Evolutionary conservation across 2,888 invertebrate genomes (phyloP), one percentile per base, ranked within the genome.

Genomic region (Drosophila quinaria): DNA sequence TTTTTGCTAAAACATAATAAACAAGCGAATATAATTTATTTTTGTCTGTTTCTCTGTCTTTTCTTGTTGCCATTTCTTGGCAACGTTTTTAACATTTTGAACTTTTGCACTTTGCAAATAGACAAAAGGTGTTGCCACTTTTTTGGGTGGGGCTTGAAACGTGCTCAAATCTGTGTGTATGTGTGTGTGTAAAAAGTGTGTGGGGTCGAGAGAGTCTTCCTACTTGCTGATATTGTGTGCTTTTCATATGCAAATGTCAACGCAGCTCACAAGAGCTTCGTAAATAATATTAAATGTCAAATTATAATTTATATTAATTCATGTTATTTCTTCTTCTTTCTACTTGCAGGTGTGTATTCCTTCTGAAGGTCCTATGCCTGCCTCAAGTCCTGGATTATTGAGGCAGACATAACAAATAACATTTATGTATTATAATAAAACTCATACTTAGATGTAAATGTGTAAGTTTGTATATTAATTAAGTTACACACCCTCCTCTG

Each of bases 361-460:
- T 64, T 1, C 39, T 15, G 33, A 44, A 29, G 39, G 29, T 62
- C 35, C 74, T 59, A 71, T 87, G 87, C 70, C 88, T 87, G 87
- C 89, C 87, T 87, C 87, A 87, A 87, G 89, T 87, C 87, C 87
- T 89, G 87, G 87, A 87, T 89, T 87, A 87, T 87, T 87, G 87
- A 89, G 87, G 83, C 87, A 81, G 88, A 69, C 81, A 79, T 74
- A 52, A 49, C 22, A 59, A 17, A 33, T 11, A 37, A 41, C 19
- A 44, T 15, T 19, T 29, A 19, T 55, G 13, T 22, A 51, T 11
- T 67, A 54, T 42, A 13, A n/a, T 17, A 11, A 13, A 25, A 29
- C 11, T 47, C n/a, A 42, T 10, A 64, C 42, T 49, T 31, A 55
- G n/a, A 41, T 54, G 35, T 72, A 56, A 44, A 33, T 64, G 41